Evolutionary conservation across 2,113 vertebrate species (phyloP), one percentile per base, ranked within the genome.

Genomic region (Erythrolamprus reginae): DNA sequence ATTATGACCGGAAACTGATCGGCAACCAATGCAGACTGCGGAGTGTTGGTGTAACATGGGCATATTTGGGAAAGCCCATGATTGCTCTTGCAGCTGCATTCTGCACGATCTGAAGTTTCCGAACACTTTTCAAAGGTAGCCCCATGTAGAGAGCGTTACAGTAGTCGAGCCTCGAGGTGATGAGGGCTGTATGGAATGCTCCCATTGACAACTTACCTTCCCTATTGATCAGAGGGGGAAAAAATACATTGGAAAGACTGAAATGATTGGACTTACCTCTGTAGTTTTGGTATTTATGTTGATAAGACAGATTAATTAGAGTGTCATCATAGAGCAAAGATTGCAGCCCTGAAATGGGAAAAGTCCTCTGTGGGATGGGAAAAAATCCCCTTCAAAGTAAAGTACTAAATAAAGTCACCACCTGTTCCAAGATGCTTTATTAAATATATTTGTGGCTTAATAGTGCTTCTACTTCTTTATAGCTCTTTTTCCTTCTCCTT

Each of bases 401-500:
- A 77, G 45, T 4, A 45, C 28, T 42, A 70, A 10, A 26, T 38
- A n/a, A 82, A 21, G 26, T 3, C 1, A 19, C 28, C n/a, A 48
- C 58, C n/a, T n/a, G 33, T 48, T 55, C n/a, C 65, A 83, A 88
- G 12, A 82, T 26, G 10, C 50, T 88, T 91, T 91, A 91, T 91
- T 91, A 88, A 83, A 91, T 88, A 88, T 33, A 51, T 13, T 42
- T 6, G 21, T 45, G 19, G 33, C 38, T 53, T 65, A 91, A 58
- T 1, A 12, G 17, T 10, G 53, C 56, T 98, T 99, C 89, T 99
- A 99, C 95, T 97, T 99, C 95, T 98, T 99, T 1, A 91, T 5
- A 3, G 99, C 98, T 96, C 99, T 97, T 93, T 99, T 99, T 47
- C 99, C 99, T 94, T 99, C 98, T 55, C 99, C 99, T 93, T 99